These are phyloP conservation scores for Propithecus perrieri DNA, from an alignment of 2,797 vertebrate species.

Conservation along the genomic window DNA sequence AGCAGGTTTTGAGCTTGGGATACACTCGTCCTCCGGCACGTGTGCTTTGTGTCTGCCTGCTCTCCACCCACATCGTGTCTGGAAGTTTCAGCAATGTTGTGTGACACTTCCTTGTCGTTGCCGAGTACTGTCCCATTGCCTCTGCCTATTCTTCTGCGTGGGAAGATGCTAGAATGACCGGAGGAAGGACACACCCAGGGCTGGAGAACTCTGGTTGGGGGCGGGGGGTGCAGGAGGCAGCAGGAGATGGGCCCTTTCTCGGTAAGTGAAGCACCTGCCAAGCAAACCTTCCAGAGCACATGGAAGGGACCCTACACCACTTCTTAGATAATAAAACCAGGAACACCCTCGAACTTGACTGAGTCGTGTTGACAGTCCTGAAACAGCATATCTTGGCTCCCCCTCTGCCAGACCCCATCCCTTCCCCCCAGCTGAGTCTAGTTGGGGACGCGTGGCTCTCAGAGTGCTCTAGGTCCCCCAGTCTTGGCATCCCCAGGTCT, in stretches of 20 bases:
- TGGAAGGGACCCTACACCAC: fast-evolving
- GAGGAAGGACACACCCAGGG: not conserved
- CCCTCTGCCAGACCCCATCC: not conserved
- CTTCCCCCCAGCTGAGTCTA: not conserved
- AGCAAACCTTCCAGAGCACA: not conserved
- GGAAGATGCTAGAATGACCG: not conserved
- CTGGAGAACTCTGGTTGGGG: not conserved
- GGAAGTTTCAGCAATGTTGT: not conserved
- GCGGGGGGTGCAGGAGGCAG: too few species aligned
- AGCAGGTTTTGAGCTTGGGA: too few species aligned
- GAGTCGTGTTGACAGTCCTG: not conserved
- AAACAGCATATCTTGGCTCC: not conserved
- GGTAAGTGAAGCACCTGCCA: too few species aligned
- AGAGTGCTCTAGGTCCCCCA: not conserved
- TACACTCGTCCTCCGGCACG: not conserved
- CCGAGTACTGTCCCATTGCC: not conserved
- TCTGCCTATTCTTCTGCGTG: not conserved
- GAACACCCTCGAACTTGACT: not conserved
- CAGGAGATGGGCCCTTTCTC: too few species aligned
- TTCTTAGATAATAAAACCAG: not conserved
- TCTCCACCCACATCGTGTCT: not conserved
- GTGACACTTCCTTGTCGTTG: too few species aligned
- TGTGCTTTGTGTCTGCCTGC: not conserved
- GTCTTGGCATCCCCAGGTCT: not conserved
- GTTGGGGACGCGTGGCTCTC: not conserved